Conservation (phyloP, 2,888 invertebrate species). For the Chrysotoxum bicinctum region DNA sequence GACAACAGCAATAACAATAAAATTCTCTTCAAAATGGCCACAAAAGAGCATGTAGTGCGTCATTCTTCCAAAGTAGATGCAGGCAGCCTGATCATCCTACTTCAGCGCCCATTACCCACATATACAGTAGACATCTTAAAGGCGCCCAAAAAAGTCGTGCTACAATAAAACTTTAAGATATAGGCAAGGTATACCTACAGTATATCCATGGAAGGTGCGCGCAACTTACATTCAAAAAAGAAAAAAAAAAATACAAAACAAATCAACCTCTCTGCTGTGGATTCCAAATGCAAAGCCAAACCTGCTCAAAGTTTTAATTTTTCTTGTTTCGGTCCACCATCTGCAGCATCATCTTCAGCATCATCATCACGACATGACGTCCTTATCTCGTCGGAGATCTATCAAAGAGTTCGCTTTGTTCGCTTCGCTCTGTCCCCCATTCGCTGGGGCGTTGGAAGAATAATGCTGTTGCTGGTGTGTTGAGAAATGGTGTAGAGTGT, state of each 20-base stretch:
- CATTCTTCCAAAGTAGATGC: constrained; percentile 54
- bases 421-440: constrained; percentile 66
- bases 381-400: constrained; percentile 82
- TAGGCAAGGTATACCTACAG: background rate
- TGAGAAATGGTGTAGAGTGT: constrained; percentile 19
- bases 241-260: background rate
- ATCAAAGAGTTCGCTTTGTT: constrained; percentile 77
- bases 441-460: constrained; percentile 46
- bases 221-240: constrained; percentile 22
- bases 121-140: constrained; percentile 61
- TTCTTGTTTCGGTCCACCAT: constrained; percentile 58
- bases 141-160: constrained; percentile 68
- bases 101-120: constrained; percentile 44
- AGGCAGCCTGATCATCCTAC: constrained; percentile 58
- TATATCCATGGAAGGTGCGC: constrained; percentile 50
- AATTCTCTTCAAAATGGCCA: constrained; percentile 69
- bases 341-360: constrained; percentile 73
- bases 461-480: constrained; percentile 17
- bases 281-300: constrained; percentile 49
- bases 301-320: constrained; percentile 57
- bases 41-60: constrained; percentile 71
- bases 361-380: constrained; percentile 72
- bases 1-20: constrained; percentile 71
- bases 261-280: constrained; percentile 44
- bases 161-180: constrained; percentile 57